Conservation (phyloP, 2,797 vertebrate species). For the Scomberomorus guttatus region DNA sequence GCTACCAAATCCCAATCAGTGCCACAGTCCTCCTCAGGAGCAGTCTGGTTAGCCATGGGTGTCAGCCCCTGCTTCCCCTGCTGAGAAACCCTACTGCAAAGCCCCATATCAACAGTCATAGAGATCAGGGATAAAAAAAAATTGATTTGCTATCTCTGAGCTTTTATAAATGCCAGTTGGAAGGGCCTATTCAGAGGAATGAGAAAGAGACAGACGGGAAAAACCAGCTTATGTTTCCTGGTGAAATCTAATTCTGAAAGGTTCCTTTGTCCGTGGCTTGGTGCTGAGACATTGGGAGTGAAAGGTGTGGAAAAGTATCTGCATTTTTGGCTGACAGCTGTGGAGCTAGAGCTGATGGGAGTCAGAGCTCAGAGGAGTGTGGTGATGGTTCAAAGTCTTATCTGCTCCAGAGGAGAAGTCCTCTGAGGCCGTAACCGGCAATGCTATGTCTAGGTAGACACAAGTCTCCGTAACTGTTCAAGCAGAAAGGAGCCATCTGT, state of each 20-base stretch:
- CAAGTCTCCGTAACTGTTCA: constrained; percentile 41
- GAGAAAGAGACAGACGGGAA: constrained; percentile 31
- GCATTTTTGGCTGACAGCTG: constrained; percentile 74
- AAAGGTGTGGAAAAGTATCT: constrained; percentile 76
- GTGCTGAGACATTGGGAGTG: constrained; percentile 56
- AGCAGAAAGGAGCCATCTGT: constrained; percentile 62
- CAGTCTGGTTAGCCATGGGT: constrained; percentile 34
- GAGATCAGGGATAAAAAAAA: constrained; percentile 63
- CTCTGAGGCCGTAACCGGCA: constrained; percentile 48
- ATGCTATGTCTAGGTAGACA: constrained; percentile 35
- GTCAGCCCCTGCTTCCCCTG: constrained; percentile 10
- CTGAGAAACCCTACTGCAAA: constrained; percentile 45
- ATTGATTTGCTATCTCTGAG: constrained; percentile 65
- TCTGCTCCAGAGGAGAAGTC: constrained; percentile 56
- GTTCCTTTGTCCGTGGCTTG: constrained; percentile 57
- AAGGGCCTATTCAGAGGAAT: constrained; percentile 29
- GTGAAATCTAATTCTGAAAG: constrained; percentile 65
- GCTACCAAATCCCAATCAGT: constrained; percentile 38
- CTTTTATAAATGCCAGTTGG: constrained; percentile 53
- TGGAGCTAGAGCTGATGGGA: constrained; percentile 63
- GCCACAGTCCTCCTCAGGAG: constrained; percentile 21
- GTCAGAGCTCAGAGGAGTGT: constrained; percentile 40
- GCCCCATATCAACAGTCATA: constrained; percentile 41
- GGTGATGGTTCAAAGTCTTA: constrained; percentile 63
- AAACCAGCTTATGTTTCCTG: constrained; percentile 64